Base-by-base conservation (phyloP, 2,113 vertebrate genomes). In the Mola mola region DNA sequence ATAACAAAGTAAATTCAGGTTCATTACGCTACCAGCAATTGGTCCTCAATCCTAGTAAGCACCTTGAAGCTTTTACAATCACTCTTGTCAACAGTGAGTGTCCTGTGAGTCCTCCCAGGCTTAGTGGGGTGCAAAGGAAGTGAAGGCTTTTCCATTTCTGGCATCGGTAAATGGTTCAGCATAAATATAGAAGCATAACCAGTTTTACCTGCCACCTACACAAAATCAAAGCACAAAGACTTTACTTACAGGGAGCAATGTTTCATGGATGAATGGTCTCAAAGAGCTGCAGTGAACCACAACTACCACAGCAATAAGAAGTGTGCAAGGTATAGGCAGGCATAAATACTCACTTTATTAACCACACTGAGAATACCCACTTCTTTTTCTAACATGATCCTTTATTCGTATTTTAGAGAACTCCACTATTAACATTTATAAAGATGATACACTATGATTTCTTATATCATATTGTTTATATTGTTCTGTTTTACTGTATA, bases 121-220 rank as follows among this genome's bases (percentile, higher is more conserved):
- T 42, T 51, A 2, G 37, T 70, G 43, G 44, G 69, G 42, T 67
- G 64, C 36, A 51, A 60, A 58, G 73, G 63, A 78, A 65, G 59
- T 42, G 48, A 43, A 59, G 42, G 53, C 51, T 50, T 66, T 75
- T 66, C 75, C 75, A 66, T 76, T 69, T 79, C 72, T 75, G 51
- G 72, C 75, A 51, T 46, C 44, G 43, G 58, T 55, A 25, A 29
- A 43, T 25, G 65, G 21, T 43, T 74, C 78, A 66, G 41, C 51
- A 66, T 63, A 78, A 75, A 87, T 65, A 67, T 79, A 78, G 66
- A 82, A 66, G 51, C 58, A 56, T 51, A 46, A 46, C 29, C 41
- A 42, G 40, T 21, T 56, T 31, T 73, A 56, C 64, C 51, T 66
- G 38, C 79, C 64, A 59, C 76, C 72, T 66, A 68, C 68, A 46